Percentiles rank a stretch among this genome's conserved stretches.
Evolutionary conservation across 1,140 invertebrate species (phyloP).

Genomic region (Chrysomallon squamiferum): DNA sequence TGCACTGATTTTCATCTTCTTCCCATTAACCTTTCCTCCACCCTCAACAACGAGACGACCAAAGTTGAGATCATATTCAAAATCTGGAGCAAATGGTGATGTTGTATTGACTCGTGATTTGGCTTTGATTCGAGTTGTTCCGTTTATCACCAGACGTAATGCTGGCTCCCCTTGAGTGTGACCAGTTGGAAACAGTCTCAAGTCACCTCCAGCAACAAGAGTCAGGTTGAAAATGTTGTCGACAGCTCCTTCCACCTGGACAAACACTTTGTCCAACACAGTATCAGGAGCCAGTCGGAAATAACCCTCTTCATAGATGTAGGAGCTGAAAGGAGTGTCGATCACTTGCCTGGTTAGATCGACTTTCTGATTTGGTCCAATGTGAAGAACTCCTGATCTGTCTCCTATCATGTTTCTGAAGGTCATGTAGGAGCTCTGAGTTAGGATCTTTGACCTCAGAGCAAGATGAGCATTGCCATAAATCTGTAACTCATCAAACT

Average conservation of each 20-base stretch:
- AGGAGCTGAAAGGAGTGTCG: conserved; percentile 50
- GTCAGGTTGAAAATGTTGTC: conserved; percentile 49
- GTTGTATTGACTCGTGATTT: conserved; percentile 43
- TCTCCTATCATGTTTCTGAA: conserved; percentile 53
- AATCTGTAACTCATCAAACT: conserved; percentile 50
- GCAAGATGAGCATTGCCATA: conserved; percentile 50
- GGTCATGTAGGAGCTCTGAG: conserved; percentile 31
- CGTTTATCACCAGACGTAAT: conserved; percentile 39
- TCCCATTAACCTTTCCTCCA: conserved; percentile 38
- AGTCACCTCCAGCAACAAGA: conserved; percentile 36
- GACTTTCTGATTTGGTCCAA: conserved; percentile 45
- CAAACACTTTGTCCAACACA: conserved; percentile 41
- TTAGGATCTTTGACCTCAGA: conserved; percentile 30
- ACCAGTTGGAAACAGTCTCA: conserved; percentile 40
- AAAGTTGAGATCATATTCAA: conserved; percentile 32
- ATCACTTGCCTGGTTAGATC: conserved; percentile 37
- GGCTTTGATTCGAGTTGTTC: conserved; percentile 44
- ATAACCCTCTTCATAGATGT: conserved; percentile 44
- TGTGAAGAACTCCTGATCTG: conserved; percentile 39
- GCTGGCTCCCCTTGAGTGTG: conserved; percentile 34
- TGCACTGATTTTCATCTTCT: conserved; percentile 38
- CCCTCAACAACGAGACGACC: conserved; percentile 41
- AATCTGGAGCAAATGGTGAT: conserved; percentile 36
- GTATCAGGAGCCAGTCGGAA: conserved; percentile 48
- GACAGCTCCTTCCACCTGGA: conserved; percentile 42